Conservation (phyloP, 1,140 invertebrate genomes). For the Homalodisca vitripennis region DNA sequence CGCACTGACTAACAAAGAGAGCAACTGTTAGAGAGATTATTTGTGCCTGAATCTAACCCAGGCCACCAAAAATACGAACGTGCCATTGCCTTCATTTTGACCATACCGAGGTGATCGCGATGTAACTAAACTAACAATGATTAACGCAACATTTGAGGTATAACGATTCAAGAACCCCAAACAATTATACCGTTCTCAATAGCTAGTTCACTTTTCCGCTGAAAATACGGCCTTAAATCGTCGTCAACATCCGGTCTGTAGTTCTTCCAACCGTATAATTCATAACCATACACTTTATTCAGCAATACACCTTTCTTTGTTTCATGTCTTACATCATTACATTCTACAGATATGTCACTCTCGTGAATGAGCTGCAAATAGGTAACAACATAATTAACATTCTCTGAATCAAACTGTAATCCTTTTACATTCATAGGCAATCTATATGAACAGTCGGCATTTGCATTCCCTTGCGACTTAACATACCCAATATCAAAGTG, state of each 20-base stretch:
- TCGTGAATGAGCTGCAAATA: slow-evolving; percentile 20
- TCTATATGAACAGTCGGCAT: slow-evolving; percentile 42
- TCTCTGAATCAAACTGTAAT: slow-evolving; percentile 10
- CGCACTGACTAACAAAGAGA: neutral
- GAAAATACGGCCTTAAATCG: slow-evolving; percentile 7
- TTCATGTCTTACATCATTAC: slow-evolving; percentile 14
- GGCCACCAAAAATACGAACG: slow-evolving; percentile 30
- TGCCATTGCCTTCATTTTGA: slow-evolving; percentile 36
- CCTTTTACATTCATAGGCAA: slow-evolving; percentile 31
- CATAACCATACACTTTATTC: neutral
- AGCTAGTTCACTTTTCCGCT: slow-evolving; percentile 19
- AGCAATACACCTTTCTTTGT: slow-evolving; percentile 25
- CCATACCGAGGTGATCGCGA: slow-evolving; percentile 33
- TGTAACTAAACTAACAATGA: slow-evolving; percentile 32
- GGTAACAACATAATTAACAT: slow-evolving; percentile 21
- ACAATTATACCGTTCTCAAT: neutral
- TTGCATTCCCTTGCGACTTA: slow-evolving; percentile 36
- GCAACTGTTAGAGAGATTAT: neutral
- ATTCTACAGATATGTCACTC: slow-evolving; percentile 16
- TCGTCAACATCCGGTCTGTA: neutral
- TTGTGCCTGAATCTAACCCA: slow-evolving; percentile 5
- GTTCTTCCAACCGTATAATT: slow-evolving; percentile 17
- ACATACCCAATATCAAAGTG: slow-evolving; percentile 39
- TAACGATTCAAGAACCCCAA: slow-evolving; percentile 13
- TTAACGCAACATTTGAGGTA: slow-evolving; percentile 26